These are phyloP conservation scores for Erpornis zantholeuca DNA, from an alignment of 2,113 vertebrate species.

Conservation along the genomic window DNA sequence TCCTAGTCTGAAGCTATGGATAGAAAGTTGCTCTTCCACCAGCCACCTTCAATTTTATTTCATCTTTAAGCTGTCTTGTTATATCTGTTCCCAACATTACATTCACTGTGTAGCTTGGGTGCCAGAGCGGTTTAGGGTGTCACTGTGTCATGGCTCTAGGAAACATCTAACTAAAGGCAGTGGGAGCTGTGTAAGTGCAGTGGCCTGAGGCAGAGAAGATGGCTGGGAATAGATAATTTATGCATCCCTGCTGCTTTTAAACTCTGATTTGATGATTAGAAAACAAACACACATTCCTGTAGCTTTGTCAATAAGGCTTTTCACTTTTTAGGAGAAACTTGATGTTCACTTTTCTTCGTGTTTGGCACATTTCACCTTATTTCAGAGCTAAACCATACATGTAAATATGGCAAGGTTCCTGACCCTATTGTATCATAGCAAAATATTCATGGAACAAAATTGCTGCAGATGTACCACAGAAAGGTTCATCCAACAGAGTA, in stretches of 20 bases:
- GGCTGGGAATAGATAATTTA: background rate
- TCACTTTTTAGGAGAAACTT: background rate
- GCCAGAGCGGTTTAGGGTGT: background rate
- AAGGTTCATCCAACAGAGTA: background rate
- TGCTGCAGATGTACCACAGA: background rate
- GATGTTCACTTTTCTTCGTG: background rate
- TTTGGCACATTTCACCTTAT: background rate
- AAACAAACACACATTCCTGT: background rate
- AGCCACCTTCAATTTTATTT: background rate
- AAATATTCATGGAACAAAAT: background rate
- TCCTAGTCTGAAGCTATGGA: background rate
- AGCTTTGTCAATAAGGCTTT: background rate
- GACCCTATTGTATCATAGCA: background rate
- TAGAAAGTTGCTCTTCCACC: background rate
- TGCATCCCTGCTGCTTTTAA: background rate
- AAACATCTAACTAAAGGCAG: background rate
- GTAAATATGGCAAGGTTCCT: background rate
- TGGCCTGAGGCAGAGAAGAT: background rate
- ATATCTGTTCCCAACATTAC: background rate
- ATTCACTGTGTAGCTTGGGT: rapidly evolving
- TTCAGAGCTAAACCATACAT: background rate
- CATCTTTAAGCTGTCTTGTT: background rate
- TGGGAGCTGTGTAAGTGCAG: background rate
- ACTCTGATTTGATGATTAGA: background rate
- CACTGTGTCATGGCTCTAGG: background rate